A percentile compares a stretch with the other conserved stretches of the same genome.
Conservation (phyloP, 2,113 vertebrate genomes). For the Petaurus breviceps region DNA sequence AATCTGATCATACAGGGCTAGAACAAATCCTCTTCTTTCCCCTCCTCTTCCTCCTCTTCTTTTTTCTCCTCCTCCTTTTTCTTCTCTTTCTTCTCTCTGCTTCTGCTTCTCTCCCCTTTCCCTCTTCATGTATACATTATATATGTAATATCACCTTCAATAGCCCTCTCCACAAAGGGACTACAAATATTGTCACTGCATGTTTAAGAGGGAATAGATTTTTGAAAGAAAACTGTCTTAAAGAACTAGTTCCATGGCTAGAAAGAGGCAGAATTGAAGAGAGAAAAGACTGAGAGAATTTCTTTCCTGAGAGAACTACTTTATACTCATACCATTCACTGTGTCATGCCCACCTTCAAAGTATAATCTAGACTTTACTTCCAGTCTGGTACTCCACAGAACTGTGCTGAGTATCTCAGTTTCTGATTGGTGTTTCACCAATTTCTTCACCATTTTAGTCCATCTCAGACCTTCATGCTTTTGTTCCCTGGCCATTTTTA, state of each 20-base stretch:
- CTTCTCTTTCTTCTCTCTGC: background rate
- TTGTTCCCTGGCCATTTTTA: constrained; percentile 22
- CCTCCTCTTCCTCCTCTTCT: too few relatives aligned
- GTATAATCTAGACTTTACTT: background rate
- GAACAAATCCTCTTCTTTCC: background rate
- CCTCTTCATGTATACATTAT: background rate
- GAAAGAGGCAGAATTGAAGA: too few relatives aligned
- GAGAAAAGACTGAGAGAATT: too few relatives aligned
- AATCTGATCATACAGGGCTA: too few relatives aligned
- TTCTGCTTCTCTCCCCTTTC: background rate
- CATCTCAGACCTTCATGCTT: background rate
- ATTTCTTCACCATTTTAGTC: background rate
- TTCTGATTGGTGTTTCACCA: constrained; percentile 17
- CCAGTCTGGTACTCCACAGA: constrained; percentile 1
- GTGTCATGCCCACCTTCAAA: too few relatives aligned
- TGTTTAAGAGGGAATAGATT: too few relatives aligned
- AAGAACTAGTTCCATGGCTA: too few relatives aligned
- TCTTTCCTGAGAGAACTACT: too few relatives aligned
- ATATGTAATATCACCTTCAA: background rate
- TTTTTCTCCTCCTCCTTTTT: background rate
- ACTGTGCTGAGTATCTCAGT: background rate
- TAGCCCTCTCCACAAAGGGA: background rate
- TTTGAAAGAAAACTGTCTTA: too few relatives aligned
- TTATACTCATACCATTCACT: too few relatives aligned
- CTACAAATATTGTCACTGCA: too few relatives aligned